Base-by-base conservation (phyloP, 1,140 invertebrate genomes). In the Steinernema feltiae region DNA sequence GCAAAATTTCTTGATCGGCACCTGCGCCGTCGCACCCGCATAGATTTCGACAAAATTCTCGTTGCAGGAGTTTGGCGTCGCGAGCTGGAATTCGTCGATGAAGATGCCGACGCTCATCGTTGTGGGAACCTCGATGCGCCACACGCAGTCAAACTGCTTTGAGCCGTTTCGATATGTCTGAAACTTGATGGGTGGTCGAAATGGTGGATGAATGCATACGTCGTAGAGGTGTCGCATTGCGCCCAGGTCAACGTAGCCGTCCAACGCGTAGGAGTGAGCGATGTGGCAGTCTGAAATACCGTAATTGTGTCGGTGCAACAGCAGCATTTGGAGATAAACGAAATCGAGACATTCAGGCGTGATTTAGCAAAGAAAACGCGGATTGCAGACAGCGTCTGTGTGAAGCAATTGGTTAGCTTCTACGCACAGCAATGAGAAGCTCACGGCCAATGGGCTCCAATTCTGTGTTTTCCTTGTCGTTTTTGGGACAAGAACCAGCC, bases 1-100 rank as follows among this genome's bases (percentile, higher is more conserved):
- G 32, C 78, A 79, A 24, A 79, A 79, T 71, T 12, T 77, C 2
- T 21, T 29, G n/a, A 32, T 3, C 3, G 69, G 70, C 17, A 2
- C 3, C 71, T 29, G 7, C 1, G 31, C 12, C 21, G 1, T 75
- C 3, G 32, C 48, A 12, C 72, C 32, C 32, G 78, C 69, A 41
- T 79, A 79, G 24, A 79, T 73, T 78, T 79, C 78, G 0, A 79
- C 72, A 53, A 79, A 79, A 32, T 79, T 79, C 0, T 69, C 48
- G 32, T 46, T 32, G 32, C 78, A 79, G 30, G 73, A 76, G 48
- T 79, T 79, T 29, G 78, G 78, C 53, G 48, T 30, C 30, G 32
- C 76, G 31, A 79, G 31, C 1, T 27, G 21, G 35, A 79, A 79
- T n/a, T 79, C 76, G 17, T 74, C 53, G 1, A 78, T 72, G 72